These are phyloP conservation scores for Watsonalla binaria DNA, from an alignment of 2,888 invertebrate genomes.

Conservation along the genomic window DNA sequence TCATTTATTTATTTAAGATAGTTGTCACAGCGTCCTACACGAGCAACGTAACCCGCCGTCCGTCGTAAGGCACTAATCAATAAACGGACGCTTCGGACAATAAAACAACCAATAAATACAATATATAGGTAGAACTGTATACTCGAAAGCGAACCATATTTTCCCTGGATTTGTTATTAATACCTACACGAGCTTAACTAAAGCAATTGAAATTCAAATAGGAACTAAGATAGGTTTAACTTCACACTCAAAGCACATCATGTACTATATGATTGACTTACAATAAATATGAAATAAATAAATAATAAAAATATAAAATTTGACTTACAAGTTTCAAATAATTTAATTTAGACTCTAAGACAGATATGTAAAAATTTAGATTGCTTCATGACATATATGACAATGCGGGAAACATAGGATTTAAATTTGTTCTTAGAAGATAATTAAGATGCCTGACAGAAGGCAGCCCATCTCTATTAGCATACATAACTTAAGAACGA, in stretches of 20 bases:
- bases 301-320: too few species aligned
- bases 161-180: background rate
- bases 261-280: too few species aligned
- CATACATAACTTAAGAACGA: too few species aligned
- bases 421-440: background rate
- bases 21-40: conserved; percentile 55
- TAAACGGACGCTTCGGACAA: conserved; percentile 57
- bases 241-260: too few species aligned
- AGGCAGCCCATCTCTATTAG: too few species aligned
- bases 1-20: conserved; percentile 46
- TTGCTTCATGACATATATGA: conserved; percentile 46
- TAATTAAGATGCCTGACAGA: too few species aligned
- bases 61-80: conserved; percentile 71
- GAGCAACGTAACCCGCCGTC: conserved; percentile 67
- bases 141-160: conserved; percentile 2
- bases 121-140: conserved; percentile 10
- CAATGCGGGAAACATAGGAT: conserved; percentile 27
- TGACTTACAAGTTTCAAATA: too few species aligned
- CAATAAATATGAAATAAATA: too few species aligned
- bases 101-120: conserved; percentile 21
- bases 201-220: too few species aligned
- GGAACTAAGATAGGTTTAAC: too few species aligned
- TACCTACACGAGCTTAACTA: too few species aligned
- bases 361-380: conserved; percentile 53
- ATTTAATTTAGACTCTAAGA: conserved; percentile 39